Conservation (phyloP, 1,140 invertebrate genomes). For the Scaptomyza montana region DNA sequence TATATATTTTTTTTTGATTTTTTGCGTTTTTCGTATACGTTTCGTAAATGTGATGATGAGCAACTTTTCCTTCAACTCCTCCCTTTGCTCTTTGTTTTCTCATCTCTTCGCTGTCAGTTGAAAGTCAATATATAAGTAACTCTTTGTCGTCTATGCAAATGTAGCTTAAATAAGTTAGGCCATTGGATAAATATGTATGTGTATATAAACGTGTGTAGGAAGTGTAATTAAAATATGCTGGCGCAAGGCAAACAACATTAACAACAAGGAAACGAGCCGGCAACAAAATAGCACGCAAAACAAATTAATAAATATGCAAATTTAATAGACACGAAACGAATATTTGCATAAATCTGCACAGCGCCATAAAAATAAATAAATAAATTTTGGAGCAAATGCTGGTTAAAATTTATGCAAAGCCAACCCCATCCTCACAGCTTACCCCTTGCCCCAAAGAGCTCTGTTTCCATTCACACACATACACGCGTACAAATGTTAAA, state of each 20-base stretch:
- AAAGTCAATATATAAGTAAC: slow-evolving; percentile 3
- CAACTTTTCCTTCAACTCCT: background rate
- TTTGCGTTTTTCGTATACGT: too few species aligned
- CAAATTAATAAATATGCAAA: slow-evolving; percentile 81
- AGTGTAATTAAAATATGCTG: slow-evolving; percentile 74
- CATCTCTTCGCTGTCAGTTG: too few species aligned
- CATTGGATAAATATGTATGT: slow-evolving; percentile 2
- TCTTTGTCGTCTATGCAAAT: slow-evolving; percentile 55
- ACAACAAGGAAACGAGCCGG: slow-evolving; percentile 18
- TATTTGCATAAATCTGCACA: slow-evolving; percentile 77
- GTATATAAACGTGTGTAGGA: background rate
- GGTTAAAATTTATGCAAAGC: slow-evolving; percentile 3
- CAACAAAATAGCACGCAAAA: slow-evolving; percentile 45
- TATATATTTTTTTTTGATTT: background rate
- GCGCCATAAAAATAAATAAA: slow-evolving; percentile 60
- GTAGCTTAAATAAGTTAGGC: slow-evolving; percentile 61
- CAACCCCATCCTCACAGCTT: background rate
- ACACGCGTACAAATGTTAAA: slow-evolving; percentile 9
- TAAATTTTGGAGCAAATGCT: slow-evolving; percentile 52
- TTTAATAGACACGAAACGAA: slow-evolving; percentile 72
- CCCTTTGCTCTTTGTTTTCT: background rate
- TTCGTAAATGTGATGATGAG: too few species aligned
- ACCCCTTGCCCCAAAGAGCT: too few species aligned
- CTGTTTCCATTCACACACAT: background rate
- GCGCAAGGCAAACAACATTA: slow-evolving; percentile 64